Evolutionary conservation across 2,113 vertebrate genomes (phyloP).

Genomic region (Formicarius rufipectus): DNA sequence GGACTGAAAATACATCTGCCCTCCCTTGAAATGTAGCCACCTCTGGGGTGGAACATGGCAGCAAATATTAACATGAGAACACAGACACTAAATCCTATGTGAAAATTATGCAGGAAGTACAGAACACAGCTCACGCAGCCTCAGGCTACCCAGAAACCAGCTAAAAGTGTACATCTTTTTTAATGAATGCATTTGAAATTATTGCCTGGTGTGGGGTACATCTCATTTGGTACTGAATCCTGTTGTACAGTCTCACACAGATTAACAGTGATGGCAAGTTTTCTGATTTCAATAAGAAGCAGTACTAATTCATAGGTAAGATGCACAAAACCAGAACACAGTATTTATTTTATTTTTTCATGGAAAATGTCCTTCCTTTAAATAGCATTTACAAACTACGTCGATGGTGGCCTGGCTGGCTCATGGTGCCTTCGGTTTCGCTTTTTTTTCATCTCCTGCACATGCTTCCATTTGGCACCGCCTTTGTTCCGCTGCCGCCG

Average conservation of each 20-base stretch:
- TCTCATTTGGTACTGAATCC: background rate
- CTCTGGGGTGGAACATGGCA: constrained; percentile 25
- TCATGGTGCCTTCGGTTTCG: constrained; percentile 90
- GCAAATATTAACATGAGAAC: background rate
- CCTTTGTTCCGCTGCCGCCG: constrained; percentile 78
- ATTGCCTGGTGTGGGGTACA: background rate
- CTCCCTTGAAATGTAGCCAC: background rate
- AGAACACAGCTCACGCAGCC: background rate
- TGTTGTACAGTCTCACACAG: background rate
- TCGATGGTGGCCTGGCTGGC: constrained; percentile 41
- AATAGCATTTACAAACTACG: constrained; percentile 67
- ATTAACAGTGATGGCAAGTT: background rate
- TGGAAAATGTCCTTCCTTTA: constrained; percentile 54
- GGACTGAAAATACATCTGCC: constrained; percentile 27
- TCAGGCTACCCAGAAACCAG: constrained; percentile 19
- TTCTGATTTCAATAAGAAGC: constrained; percentile 49
- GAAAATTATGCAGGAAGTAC: background rate
- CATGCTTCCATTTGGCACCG: constrained; percentile 92
- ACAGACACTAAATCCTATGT: background rate
- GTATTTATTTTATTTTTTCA: constrained; percentile 7
- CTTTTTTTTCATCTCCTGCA: constrained; percentile 94
- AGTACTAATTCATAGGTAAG: constrained; percentile 47
- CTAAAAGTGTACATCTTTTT: constrained; percentile 24
- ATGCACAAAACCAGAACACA: constrained; percentile 62
- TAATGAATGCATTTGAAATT: background rate